A percentile compares a stretch with the other conserved stretches of the same genome.
phyloP scores from a whole-genome alignment of 2,797 vertebrate genomes.

The Alcedo atthis region DNA sequence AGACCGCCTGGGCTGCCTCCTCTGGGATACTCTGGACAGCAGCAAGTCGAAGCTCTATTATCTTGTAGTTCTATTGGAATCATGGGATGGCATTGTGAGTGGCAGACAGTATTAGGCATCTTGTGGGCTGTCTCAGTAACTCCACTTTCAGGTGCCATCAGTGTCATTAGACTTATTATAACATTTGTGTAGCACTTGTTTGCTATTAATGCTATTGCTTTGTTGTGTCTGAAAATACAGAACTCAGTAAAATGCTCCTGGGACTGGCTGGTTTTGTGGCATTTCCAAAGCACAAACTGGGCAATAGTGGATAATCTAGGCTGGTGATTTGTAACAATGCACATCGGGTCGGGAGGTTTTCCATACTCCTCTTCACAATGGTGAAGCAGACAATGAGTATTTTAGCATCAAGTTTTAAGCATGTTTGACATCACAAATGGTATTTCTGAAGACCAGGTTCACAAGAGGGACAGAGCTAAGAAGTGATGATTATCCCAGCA shows the following conservation, averaged over 20 bases:
- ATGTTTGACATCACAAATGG: not conserved
- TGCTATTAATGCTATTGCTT: not conserved
- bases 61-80: not conserved
- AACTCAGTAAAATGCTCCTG: no score
- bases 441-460: not conserved
- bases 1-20: rapidly evolving
- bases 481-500: not conserved
- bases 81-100: rapidly evolving
- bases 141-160: not conserved
- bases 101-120: not conserved
- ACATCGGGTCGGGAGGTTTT: not conserved
- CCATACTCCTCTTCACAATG: not conserved
- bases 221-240: not conserved
- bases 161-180: not conserved
- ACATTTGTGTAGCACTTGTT: not conserved
- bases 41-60: not conserved
- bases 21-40: rapidly evolving
- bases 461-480: not conserved
- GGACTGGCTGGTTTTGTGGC: not conserved
- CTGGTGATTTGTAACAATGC: not conserved
- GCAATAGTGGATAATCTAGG: not conserved
- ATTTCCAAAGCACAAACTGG: not conserved
- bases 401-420: not conserved
- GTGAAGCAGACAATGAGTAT: not conserved
- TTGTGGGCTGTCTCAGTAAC: not conserved